Conservation (phyloP, 2,113 vertebrate species). For the Clarias macrocephalus region DNA sequence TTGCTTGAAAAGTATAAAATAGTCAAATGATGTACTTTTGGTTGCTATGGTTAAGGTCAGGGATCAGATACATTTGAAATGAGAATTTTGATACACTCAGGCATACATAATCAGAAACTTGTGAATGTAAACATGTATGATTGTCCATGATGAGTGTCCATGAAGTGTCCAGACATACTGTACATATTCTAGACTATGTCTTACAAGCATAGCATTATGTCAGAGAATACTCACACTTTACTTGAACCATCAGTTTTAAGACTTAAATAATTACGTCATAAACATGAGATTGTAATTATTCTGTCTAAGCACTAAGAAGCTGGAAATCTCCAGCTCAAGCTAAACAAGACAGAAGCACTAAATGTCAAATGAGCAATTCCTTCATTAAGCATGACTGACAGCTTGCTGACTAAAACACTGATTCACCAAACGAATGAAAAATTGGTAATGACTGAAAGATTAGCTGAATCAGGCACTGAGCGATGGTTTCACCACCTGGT, state of each 20-base stretch:
- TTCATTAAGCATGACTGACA: not conserved
- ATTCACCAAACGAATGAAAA: not conserved
- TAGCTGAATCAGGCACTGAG: not conserved
- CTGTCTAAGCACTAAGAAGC: not conserved
- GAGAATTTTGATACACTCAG: not conserved
- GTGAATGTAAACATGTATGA: too few species aligned
- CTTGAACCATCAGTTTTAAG: not conserved
- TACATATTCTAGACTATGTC: not conserved
- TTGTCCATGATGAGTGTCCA: too few species aligned
- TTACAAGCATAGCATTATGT: not conserved
- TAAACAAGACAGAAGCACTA: not conserved
- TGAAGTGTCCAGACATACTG: not conserved
- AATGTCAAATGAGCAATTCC: not conserved
- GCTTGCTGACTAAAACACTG: not conserved
- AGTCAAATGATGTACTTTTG: not conserved
- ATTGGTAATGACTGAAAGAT: not conserved
- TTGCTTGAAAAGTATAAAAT: not conserved
- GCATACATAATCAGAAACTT: not conserved
- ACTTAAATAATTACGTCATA: not conserved
- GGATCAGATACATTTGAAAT: not conserved
- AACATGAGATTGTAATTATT: not conserved
- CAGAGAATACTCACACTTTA: not conserved
- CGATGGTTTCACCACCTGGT: not conserved
- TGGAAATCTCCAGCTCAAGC: not conserved
- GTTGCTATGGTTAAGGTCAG: not conserved